Conservation (phyloP, 2,113 vertebrate genomes). For the Dasyurus viverrinus region DNA sequence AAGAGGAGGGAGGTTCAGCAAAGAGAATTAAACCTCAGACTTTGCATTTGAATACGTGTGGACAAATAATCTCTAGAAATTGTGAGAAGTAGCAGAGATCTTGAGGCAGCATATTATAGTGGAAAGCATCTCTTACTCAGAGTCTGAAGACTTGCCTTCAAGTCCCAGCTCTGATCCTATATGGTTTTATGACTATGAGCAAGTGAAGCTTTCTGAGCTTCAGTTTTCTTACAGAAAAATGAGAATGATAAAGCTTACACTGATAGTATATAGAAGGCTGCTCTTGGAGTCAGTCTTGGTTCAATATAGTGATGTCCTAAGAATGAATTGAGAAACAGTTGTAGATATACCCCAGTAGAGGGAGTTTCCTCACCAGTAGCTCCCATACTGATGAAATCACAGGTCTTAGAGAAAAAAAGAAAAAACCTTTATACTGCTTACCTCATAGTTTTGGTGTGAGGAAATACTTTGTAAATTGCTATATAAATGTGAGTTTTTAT, state of each 20-base stretch:
- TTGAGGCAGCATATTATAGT: neutral
- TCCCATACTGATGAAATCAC: neutral
- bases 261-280: neutral
- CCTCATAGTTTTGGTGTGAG: neutral
- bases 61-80: neutral
- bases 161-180: neutral
- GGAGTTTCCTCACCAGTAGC: neutral
- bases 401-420: neutral
- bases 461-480: neutral
- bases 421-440: neutral
- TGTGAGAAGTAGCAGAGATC: neutral
- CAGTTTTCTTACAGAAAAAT: neutral
- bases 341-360: neutral
- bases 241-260: neutral
- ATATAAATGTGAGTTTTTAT: neutral
- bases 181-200: neutral
- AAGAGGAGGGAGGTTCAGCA: neutral
- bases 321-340: neutral
- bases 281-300: neutral
- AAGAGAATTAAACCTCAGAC: neutral
- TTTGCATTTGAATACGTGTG: neutral
- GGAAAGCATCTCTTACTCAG: neutral
- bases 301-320: neutral
- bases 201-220: neutral
- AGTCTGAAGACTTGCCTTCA: neutral